These are phyloP conservation scores for Ammodramus savannarum DNA, from an alignment of 2,113 vertebrate genomes.

Conservation along the genomic window DNA sequence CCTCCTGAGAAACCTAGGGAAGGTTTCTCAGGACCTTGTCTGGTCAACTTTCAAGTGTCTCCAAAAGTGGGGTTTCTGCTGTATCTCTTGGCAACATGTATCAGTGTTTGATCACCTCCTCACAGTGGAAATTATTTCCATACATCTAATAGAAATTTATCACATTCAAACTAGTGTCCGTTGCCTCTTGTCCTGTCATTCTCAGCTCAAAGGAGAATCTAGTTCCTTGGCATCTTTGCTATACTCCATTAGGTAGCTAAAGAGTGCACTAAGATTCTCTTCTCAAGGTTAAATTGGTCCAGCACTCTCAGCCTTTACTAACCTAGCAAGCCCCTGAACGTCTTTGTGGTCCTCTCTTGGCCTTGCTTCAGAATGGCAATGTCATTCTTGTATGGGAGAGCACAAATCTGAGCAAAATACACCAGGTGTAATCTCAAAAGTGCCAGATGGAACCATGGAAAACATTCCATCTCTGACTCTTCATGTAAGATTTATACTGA, in stretches of 20 bases:
- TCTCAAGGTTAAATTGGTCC: background rate
- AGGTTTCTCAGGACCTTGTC: background rate
- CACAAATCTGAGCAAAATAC: background rate
- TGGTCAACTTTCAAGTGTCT: background rate
- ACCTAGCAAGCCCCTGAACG: background rate
- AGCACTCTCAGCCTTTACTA: background rate
- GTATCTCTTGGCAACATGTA: background rate
- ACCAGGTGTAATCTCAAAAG: background rate
- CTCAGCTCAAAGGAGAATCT: background rate
- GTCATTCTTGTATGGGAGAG: background rate
- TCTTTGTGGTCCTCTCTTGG: background rate
- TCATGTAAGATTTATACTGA: background rate
- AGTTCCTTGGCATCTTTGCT: background rate
- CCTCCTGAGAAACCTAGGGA: too few relatives aligned
- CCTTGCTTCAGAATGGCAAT: background rate
- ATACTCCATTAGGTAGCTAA: background rate
- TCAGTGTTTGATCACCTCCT: background rate
- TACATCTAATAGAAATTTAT: background rate
- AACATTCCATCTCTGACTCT: background rate
- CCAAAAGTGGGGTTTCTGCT: background rate
- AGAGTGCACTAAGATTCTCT: background rate
- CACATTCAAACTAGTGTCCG: background rate
- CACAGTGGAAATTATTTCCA: background rate
- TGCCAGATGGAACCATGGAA: background rate
- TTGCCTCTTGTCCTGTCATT: background rate